Conservation (phyloP, 2,797 vertebrate species). For the Manis crassicaudata region DNA sequence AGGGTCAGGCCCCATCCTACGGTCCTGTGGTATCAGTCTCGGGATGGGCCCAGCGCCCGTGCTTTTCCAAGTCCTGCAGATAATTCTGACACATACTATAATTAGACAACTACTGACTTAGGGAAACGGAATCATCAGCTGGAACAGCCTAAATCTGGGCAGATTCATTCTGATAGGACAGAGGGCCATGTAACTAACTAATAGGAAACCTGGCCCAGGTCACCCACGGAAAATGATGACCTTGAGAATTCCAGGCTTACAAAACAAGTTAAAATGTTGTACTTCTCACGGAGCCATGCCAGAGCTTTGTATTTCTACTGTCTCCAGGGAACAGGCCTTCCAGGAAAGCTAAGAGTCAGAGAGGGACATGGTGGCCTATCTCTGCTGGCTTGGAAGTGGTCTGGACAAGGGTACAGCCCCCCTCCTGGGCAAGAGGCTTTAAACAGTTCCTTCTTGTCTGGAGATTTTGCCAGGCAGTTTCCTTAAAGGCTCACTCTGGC, state of each 20-base stretch:
- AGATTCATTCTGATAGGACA: conserved; percentile 58
- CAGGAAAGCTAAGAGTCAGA: background rate
- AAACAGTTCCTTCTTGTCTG: background rate
- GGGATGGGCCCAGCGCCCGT: background rate
- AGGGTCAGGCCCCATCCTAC: background rate
- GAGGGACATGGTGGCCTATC: background rate
- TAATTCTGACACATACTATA: background rate
- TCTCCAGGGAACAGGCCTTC: conserved; percentile 30
- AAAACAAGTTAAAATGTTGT: conserved; percentile 58
- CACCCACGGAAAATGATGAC: conserved; percentile 51
- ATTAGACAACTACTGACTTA: conserved; percentile 32
- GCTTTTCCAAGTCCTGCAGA: background rate
- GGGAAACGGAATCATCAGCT: background rate
- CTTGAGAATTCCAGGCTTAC: conserved; percentile 60
- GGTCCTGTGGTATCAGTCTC: background rate
- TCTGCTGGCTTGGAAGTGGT: background rate
- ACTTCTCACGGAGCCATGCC: conserved; percentile 34
- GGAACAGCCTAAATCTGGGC: conserved; percentile 55
- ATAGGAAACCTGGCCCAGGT: conserved; percentile 47
- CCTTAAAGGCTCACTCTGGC: background rate
- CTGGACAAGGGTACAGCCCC: background rate
- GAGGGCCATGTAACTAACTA: conserved; percentile 51
- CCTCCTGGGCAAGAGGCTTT: conserved; percentile 8
- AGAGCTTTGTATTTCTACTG: conserved; percentile 24
- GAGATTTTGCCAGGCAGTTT: background rate